Percentiles rank a stretch among this genome's conserved stretches.
These are phyloP conservation scores for Redunca redunca DNA, from an alignment of 2,113 vertebrate species.

Conservation along the genomic window DNA sequence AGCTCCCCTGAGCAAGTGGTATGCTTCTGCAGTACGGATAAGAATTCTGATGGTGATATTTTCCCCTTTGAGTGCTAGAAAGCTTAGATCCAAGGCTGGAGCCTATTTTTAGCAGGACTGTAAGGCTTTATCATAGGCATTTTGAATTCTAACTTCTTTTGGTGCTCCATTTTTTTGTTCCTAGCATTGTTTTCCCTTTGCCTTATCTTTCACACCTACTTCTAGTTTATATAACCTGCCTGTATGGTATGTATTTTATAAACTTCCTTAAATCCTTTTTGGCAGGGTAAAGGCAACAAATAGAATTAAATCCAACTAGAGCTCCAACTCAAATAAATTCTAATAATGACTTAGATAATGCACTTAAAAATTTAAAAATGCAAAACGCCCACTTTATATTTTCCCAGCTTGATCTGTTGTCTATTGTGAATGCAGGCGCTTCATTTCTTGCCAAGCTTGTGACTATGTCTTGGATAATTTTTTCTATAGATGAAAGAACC, in stretches of 20 bases:
- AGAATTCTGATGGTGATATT: neutral
- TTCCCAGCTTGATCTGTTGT: constrained; percentile 86
- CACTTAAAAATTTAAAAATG: neutral
- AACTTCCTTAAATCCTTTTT: constrained; percentile 15
- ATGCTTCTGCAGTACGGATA: neutral
- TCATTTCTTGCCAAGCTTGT: constrained; percentile 84
- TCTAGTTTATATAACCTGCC: neutral
- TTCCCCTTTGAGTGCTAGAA: neutral
- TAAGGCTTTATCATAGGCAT: neutral
- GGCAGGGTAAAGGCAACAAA: neutral
- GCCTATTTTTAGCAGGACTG: neutral
- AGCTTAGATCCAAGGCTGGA: neutral
- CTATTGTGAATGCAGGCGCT: constrained; percentile 84
- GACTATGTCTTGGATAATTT: constrained; percentile 83
- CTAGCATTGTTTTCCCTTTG: neutral
- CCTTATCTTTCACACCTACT: neutral
- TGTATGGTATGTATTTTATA: neutral
- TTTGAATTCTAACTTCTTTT: neutral
- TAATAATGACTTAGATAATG: neutral
- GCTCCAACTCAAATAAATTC: neutral
- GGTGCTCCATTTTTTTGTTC: neutral
- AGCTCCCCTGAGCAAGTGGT: neutral
- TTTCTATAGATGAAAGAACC: constrained; percentile 89
- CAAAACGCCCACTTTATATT: constrained; percentile 85
- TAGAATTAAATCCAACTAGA: neutral